Percentiles rank a stretch among this genome's conserved stretches.
phyloP scores from a whole-genome alignment of 1,140 invertebrate genomes.

The Eurosta solidaginis region DNA sequence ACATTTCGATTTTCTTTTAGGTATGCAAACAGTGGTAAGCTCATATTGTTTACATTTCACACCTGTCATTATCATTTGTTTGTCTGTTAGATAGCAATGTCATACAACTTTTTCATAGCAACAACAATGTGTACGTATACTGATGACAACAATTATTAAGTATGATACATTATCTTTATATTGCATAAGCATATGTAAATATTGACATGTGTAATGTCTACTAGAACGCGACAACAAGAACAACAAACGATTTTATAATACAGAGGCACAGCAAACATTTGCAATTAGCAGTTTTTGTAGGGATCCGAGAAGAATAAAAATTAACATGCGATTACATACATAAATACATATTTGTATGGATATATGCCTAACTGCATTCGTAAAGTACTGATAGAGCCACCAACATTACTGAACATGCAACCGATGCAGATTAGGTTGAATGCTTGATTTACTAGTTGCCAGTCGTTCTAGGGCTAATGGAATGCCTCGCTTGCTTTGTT shows the following conservation, averaged over 20 bases:
- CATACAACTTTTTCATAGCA: background rate
- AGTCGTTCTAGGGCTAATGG: background rate
- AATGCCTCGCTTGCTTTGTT: background rate
- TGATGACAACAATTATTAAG: background rate
- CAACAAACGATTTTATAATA: background rate
- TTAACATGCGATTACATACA: no score
- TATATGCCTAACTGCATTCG: no score
- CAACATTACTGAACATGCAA: background rate
- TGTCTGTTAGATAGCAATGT: background rate
- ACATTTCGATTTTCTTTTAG: background rate
- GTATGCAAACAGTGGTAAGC: background rate
- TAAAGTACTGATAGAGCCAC: no score
- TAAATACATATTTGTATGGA: no score
- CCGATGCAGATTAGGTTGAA: background rate
- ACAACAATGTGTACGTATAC: background rate
- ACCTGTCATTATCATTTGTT: background rate
- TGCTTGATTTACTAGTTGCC: background rate
- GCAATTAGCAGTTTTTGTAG: background rate
- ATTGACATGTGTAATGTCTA: background rate
- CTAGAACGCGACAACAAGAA: background rate
- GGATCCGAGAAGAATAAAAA: no score
- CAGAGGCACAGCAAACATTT: background rate
- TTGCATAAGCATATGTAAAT: background rate
- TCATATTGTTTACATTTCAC: constrained; percentile 2
- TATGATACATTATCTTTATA: background rate